Conservation (phyloP, 2,797 vertebrate genomes). For the Picus viridis region DNA sequence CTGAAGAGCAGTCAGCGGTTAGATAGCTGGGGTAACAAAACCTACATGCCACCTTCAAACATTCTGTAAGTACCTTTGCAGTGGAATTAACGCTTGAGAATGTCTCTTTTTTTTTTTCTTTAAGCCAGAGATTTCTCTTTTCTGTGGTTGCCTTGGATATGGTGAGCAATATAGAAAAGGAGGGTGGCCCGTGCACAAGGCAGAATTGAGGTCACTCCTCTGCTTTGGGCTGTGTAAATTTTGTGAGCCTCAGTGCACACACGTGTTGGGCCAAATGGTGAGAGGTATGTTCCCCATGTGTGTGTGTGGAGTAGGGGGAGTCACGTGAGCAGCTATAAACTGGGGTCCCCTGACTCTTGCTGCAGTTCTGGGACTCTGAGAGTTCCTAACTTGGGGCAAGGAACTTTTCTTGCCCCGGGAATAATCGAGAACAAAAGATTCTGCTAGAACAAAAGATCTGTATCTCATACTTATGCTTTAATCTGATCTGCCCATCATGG, state of each 20-base stretch:
- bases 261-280: neutral
- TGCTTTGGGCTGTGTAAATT: neutral
- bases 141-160: neutral
- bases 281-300: neutral
- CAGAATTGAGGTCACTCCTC: neutral
- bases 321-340: neutral
- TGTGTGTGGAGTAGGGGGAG: neutral
- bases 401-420: neutral
- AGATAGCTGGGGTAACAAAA: neutral
- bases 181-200: neutral
- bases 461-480: neutral
- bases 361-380: neutral
- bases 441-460: neutral
- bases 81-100: neutral
- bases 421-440: neutral
- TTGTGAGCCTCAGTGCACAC: accelerated
- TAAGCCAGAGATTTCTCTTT: neutral
- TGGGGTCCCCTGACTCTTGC: neutral
- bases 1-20: accelerated
- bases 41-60: neutral
- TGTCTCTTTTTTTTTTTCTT: neutral
- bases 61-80: neutral
- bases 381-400: neutral
- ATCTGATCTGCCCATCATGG: neutral
- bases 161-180: neutral